phyloP scores from a whole-genome alignment of 1,140 invertebrate species.

The Cyclina sinensis region DNA sequence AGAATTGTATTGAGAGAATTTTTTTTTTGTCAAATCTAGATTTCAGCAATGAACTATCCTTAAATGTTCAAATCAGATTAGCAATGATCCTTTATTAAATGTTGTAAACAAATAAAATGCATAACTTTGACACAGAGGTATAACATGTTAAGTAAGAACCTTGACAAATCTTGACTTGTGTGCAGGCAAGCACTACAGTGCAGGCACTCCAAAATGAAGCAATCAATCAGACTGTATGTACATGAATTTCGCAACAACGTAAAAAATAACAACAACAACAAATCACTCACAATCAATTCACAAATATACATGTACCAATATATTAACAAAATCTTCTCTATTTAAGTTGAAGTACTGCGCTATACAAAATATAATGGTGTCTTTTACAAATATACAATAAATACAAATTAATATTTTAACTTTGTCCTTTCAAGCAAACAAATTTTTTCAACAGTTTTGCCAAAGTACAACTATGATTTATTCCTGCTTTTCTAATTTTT shows the following conservation, averaged over 20 bases:
- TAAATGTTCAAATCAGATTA: no score
- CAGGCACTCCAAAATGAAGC: not conserved
- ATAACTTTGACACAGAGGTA: no score
- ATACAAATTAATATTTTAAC: not conserved
- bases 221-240: conserved; percentile 3
- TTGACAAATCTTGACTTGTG: no score
- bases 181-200: not conserved
- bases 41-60: no score
- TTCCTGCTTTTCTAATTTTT: no score
- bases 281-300: not conserved
- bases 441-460: not conserved
- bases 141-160: no score
- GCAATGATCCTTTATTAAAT: no score
- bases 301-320: not conserved
- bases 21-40: no score
- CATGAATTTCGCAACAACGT: conserved; percentile 19
- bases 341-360: conserved; percentile 12
- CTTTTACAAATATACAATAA: conserved; percentile 13
- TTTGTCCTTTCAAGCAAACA: not conserved
- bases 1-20: no score
- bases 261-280: conserved; percentile 20
- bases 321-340: conserved; percentile 37
- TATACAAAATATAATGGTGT: conserved; percentile 16
- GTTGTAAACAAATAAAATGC: no score
- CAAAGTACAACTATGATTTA: no score